Evolutionary conservation across 2,888 invertebrate species (phyloP).

Genomic region (Melieria omissa): DNA sequence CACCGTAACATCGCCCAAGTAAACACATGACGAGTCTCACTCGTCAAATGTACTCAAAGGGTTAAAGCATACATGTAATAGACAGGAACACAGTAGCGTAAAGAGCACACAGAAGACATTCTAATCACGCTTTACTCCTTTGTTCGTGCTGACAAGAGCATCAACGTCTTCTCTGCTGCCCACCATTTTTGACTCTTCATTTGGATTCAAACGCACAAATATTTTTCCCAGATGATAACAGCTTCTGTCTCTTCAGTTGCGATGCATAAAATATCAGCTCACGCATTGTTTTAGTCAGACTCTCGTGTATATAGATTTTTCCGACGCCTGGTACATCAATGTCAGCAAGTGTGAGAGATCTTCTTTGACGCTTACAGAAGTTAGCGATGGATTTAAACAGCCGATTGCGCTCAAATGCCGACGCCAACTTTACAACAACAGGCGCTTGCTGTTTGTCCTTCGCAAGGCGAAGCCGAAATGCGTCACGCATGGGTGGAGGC

Average conservation of each 20-base stretch:
- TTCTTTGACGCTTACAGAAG: neutral
- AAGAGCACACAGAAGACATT: no score
- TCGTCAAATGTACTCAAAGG: no score
- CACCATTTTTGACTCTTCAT: constrained; percentile 1
- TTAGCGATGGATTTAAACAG: constrained; percentile 6
- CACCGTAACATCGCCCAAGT: no score
- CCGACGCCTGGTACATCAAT: neutral
- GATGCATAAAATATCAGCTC: constrained; percentile 5
- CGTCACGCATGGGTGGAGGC: constrained; percentile 4
- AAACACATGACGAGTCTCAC: no score
- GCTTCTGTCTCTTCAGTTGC: constrained; percentile 13
- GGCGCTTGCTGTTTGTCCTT: neutral
- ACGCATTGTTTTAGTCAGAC: constrained; percentile 12
- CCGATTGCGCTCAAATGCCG: constrained; percentile 2
- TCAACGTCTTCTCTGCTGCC: neutral
- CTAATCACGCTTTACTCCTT: no score
- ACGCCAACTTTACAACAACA: constrained; percentile 5
- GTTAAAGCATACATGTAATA: no score
- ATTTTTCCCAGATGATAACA: constrained; percentile 2
- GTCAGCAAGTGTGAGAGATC: constrained; percentile 2
- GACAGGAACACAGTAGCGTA: no score
- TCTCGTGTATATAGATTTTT: constrained; percentile 11
- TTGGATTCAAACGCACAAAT: neutral
- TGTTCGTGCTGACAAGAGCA: no score
- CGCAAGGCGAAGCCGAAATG: neutral